A percentile compares a stretch with the other conserved stretches of the same genome.
Conservation (phyloP, 2,888 invertebrate species). For the Dugesia japonica region DNA sequence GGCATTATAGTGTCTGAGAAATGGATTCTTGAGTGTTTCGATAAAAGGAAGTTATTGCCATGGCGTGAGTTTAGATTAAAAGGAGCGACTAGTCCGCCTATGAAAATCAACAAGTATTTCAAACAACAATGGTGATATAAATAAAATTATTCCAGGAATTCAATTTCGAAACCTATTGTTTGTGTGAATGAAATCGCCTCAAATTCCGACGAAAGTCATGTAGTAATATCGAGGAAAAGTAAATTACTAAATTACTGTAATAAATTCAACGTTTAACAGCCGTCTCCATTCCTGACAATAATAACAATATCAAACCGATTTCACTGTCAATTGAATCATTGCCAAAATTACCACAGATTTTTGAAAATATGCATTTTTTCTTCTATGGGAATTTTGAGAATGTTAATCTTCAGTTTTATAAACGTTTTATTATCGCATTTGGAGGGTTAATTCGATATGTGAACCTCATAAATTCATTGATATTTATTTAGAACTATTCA, state of each 20-base stretch:
- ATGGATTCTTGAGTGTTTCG: conserved; percentile 61
- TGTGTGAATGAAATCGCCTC: not conserved
- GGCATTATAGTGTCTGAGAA: conserved; percentile 57
- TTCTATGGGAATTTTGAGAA: not conserved
- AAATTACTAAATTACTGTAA: too few species aligned
- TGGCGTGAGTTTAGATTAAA: conserved; percentile 51
- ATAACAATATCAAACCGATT: too few species aligned
- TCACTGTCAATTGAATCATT: not conserved
- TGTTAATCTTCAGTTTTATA: not conserved
- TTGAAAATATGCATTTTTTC: not conserved
- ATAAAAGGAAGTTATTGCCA: conserved; percentile 54
- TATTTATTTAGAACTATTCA: not conserved
- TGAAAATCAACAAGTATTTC: conserved; percentile 32
- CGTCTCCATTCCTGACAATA: too few species aligned
- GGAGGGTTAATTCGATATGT: not conserved
- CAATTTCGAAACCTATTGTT: too few species aligned
- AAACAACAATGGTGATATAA: not conserved
- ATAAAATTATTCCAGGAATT: too few species aligned
- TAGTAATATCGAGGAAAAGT: not conserved
- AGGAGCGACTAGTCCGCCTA: conserved; percentile 43
- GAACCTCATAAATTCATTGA: not conserved
- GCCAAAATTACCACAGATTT: not conserved
- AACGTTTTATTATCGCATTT: not conserved
- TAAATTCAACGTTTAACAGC: too few species aligned
- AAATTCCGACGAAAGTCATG: not conserved